phyloP scores from a whole-genome alignment of 2,797 vertebrate genomes.

The Lacerta agilis region DNA sequence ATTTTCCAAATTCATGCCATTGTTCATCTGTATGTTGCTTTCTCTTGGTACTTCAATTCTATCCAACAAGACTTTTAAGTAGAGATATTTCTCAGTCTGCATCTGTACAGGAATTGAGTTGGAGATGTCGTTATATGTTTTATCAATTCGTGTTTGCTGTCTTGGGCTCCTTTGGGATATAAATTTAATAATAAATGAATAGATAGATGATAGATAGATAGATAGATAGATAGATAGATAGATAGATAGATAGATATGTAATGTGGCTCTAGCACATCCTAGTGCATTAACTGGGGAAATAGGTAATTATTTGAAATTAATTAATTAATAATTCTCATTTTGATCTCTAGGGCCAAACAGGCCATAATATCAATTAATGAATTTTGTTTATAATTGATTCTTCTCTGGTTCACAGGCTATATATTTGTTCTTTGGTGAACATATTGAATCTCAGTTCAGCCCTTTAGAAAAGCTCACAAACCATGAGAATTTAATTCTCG shows the following conservation, averaged over 20 bases:
- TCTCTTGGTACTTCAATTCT: background rate
- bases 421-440: background rate
- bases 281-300: conserved; percentile 28
- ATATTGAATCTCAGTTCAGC: conserved; percentile 27
- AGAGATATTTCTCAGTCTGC: too few relatives aligned
- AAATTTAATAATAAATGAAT: too few relatives aligned
- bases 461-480: background rate
- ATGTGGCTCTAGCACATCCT: background rate
- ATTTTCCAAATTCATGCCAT: background rate
- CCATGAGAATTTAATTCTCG: background rate
- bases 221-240: too few relatives aligned
- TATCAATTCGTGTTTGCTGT: too few relatives aligned
- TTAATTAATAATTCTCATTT: conserved; percentile 34
- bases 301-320: conserved; percentile 53
- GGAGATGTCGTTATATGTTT: too few relatives aligned
- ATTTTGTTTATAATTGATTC: background rate
- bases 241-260: too few relatives aligned
- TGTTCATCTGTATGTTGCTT: conserved; percentile 42
- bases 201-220: too few relatives aligned
- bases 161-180: too few relatives aligned
- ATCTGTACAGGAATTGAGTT: too few relatives aligned
- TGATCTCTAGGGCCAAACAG: conserved; percentile 40
- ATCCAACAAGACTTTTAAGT: background rate
- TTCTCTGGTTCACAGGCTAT: background rate
- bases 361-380: background rate